A percentile compares a stretch with the other conserved stretches of the same genome.
Evolutionary conservation across 92 coral and sea anemone genomes (phyloP).

Genomic region (Phenganax stokvisi): DNA sequence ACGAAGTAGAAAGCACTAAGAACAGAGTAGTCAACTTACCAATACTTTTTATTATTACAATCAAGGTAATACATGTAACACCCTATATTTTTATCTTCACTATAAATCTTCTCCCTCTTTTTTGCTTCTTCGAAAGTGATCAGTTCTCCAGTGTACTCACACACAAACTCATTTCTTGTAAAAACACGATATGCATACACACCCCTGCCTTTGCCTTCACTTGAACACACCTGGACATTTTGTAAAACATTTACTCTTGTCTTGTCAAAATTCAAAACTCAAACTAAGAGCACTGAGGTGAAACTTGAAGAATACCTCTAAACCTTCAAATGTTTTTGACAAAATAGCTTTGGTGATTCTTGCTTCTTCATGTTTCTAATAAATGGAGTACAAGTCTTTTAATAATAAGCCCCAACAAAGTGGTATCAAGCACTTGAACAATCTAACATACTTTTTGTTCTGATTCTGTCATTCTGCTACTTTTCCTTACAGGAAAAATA

Average conservation of each 20-base stretch:
- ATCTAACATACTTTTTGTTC: slow-evolving; percentile 53
- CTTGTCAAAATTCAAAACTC: neutral
- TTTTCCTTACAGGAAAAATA: slow-evolving; percentile 72
- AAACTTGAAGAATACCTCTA: slow-evolving; percentile 57
- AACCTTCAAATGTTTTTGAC: slow-evolving; percentile 67
- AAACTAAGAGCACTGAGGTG: neutral
- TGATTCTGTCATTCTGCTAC: slow-evolving; percentile 71
- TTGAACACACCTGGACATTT: slow-evolving; percentile 57
- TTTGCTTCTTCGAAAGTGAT: slow-evolving; percentile 66
- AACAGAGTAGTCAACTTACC: slow-evolving; percentile 53
- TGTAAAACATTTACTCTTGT: neutral
- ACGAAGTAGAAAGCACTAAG: neutral
- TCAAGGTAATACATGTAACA: slow-evolving; percentile 91
- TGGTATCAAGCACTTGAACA: too few species aligned
- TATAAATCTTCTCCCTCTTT: slow-evolving; percentile 70
- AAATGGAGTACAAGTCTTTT: neutral
- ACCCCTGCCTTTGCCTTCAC: slow-evolving; percentile 96
- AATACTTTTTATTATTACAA: slow-evolving; percentile 77
- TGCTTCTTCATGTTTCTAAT: slow-evolving; percentile 67
- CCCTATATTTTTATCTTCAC: slow-evolving; percentile 69
- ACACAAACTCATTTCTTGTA: slow-evolving; percentile 71
- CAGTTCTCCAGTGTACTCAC: slow-evolving; percentile 94
- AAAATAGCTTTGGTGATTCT: slow-evolving; percentile 66
- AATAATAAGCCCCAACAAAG: neutral
- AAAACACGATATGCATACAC: slow-evolving; percentile 64